These are phyloP conservation scores for Selenia dentaria DNA, from an alignment of 2,888 invertebrate genomes.

Conservation along the genomic window DNA sequence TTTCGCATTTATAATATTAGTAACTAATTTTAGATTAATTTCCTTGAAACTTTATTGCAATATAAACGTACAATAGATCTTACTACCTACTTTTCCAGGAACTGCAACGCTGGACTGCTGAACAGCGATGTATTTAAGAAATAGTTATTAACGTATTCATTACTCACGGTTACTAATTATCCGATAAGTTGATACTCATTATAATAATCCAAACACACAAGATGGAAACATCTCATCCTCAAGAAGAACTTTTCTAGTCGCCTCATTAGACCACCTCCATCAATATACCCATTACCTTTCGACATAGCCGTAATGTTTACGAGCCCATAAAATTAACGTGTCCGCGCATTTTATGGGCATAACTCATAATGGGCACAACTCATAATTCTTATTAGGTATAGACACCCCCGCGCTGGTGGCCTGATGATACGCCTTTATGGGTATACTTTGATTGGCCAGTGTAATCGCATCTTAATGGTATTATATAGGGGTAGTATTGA, in stretches of 20 bases:
- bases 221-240: no score
- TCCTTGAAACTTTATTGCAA: no score
- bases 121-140: no score
- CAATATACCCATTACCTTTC: constrained; percentile 45
- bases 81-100: no score
- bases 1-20: no score
- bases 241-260: background rate
- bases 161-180: no score
- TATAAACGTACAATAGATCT: no score
- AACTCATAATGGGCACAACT: constrained; percentile 61
- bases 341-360: constrained; percentile 53
- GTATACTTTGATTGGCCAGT: constrained; percentile 44
- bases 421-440: constrained; percentile 38
- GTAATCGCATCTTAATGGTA: constrained; percentile 37
- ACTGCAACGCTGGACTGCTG: no score
- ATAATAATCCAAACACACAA: no score
- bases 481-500: constrained; percentile 20
- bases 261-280: constrained; percentile 46
- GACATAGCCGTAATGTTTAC: constrained; percentile 49
- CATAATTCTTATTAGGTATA: constrained; percentile 61
- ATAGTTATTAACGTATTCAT: no score
- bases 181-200: no score
- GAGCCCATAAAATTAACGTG: constrained; percentile 62
- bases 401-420: constrained; percentile 31
- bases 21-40: no score